Evolutionary conservation across 2,797 vertebrate species (phyloP), one percentile per base, ranked within the genome.

Genomic region (Chaenodraco wilsoni): DNA sequence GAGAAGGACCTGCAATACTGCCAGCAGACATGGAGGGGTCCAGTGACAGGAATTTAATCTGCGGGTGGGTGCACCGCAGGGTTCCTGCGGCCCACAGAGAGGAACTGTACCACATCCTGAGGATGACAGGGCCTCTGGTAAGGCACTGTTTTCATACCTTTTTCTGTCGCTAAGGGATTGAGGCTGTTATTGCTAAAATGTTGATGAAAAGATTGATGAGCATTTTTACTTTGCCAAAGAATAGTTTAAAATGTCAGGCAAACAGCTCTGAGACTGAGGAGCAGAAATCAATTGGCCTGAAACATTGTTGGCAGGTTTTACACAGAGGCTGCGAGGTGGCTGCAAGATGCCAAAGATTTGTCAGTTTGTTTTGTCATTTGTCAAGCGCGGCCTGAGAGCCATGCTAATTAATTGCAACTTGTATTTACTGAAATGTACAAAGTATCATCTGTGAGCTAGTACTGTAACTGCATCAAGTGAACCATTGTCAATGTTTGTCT

Each of bases 41-140:
- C 62, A 78, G 89, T 41, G 63, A 85, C 75, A 88, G 69, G 65
- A 77, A 91, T 31, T 93, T 94, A 69, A 88, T 85, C 81, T 94
- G 91, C 66, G 72, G 43, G 16, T 84, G 82, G 82, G 2, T 91
- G 12, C 83, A 82, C 15, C 63, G 45, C 41, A 87, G 77, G 68
- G 60, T 94, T 62, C 89, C 94, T 13, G 73, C 64, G 74, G 55
- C 72, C 41, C 68, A 88, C 86, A 85, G 92, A 76, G 89, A 94
- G 68, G 95, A 95, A 74, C 68, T 94, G 40, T 92, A 90, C 90
- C 92, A 94, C 65, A 90, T 95, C 74, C 76, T 95, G 61, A 81
- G 77, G 52, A 92, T 95, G 91, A 92, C 92, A 9, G 91, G 91
- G 57, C 95, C 95, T 78, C 88, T 95, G 94, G 95, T 95, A 90